These are phyloP conservation scores for Cephonodes hylas DNA, from an alignment of 2,888 invertebrate species.

Conservation along the genomic window DNA sequence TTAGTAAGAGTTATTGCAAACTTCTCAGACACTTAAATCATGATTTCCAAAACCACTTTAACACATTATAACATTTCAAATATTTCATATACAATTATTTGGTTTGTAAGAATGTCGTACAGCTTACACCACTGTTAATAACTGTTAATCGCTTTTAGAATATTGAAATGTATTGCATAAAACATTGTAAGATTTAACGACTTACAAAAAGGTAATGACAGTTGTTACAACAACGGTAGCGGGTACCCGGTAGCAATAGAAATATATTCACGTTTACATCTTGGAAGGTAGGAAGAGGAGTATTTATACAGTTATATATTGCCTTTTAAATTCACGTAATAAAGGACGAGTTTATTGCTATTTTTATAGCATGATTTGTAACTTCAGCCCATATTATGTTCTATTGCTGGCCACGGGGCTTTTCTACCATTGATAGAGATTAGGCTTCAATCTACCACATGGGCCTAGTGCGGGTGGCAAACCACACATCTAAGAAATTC, in stretches of 20 bases:
- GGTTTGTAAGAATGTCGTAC: background rate
- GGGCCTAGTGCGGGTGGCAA: too few relatives aligned
- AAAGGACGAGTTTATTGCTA: too few relatives aligned
- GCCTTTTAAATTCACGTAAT: background rate
- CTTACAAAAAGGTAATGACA: background rate
- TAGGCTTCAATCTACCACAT: too few relatives aligned
- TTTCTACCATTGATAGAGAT: too few relatives aligned
- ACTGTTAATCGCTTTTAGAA: background rate
- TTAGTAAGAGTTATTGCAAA: too few relatives aligned
- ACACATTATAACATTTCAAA: background rate
- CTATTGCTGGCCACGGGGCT: too few relatives aligned
- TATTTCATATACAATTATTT: background rate
- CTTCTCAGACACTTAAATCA: too few relatives aligned
- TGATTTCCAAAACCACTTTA: background rate
- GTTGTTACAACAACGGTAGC: background rate
- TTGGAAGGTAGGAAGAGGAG: too few relatives aligned
- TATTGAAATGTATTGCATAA: background rate
- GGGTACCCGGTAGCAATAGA: background rate
- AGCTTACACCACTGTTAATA: background rate
- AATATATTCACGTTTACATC: background rate
- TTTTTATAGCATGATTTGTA: too few relatives aligned
- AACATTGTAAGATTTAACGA: background rate
- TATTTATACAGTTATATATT: background rate
- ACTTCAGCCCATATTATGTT: too few relatives aligned
- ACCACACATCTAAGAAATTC: too few relatives aligned